Evolutionary conservation across 1,140 invertebrate genomes (phyloP).

Genomic region (Whitmania pigra): DNA sequence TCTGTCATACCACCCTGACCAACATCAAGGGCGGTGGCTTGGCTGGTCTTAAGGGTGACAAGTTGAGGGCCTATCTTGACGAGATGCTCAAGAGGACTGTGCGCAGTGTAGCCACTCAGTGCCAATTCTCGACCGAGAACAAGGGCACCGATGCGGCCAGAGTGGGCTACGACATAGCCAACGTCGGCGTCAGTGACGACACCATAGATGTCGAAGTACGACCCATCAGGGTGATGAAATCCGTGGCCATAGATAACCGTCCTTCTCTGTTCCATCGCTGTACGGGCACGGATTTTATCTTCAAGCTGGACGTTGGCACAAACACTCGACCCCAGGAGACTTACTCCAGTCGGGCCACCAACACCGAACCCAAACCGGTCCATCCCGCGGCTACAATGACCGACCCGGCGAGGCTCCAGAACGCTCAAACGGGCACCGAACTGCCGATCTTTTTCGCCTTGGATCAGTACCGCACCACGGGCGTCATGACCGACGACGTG

Average conservation of each 20-base stretch:
- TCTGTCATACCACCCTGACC: constrained; percentile 18
- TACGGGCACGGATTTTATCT: constrained; percentile 33
- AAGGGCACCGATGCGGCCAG: constrained; percentile 22
- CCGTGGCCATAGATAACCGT: constrained; percentile 32
- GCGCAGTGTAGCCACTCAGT: constrained; percentile 33
- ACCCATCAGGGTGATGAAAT: constrained; percentile 28
- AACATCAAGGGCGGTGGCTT: constrained; percentile 22
- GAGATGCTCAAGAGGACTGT: constrained; percentile 36
- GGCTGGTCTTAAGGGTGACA: constrained; percentile 27
- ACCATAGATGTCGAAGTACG: constrained; percentile 35
- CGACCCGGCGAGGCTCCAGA: constrained; percentile 25
- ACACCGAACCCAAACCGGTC: constrained; percentile 32
- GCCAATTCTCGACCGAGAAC: constrained; percentile 28
- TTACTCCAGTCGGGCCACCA: constrained; percentile 33
- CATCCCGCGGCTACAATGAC: constrained; percentile 35
- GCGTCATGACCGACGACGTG: constrained; percentile 18
- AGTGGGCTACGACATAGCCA: constrained; percentile 23
- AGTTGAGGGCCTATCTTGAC: constrained; percentile 33
- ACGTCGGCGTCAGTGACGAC: constrained; percentile 30
- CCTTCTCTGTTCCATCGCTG: constrained; percentile 30
- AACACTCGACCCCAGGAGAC: constrained; percentile 31
- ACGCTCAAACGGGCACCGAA: constrained; percentile 32
- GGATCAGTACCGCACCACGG: constrained; percentile 31
- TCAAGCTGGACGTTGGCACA: constrained; percentile 34
- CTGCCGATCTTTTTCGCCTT: constrained; percentile 31